A percentile compares a stretch with the other conserved stretches of the same genome.
These are phyloP conservation scores for Apantesis nais DNA, from an alignment of 2,888 invertebrate species.

Conservation along the genomic window DNA sequence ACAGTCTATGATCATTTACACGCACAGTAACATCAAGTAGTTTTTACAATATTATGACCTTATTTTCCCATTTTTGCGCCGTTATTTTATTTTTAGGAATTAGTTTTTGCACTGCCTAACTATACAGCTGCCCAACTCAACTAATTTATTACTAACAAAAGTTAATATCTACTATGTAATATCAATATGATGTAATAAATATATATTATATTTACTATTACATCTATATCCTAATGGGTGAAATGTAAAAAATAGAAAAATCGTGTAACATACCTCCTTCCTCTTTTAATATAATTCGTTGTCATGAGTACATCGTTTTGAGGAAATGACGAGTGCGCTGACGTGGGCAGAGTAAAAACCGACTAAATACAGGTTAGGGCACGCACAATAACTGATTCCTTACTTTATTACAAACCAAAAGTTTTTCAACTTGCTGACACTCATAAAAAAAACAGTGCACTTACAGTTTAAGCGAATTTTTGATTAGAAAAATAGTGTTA, in stretches of 20 bases:
- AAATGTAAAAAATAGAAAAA: not conserved
- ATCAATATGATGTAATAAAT: not conserved
- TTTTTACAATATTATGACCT: not conserved
- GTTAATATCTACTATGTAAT: no score
- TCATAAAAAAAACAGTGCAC: no score
- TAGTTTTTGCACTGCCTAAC: no score
- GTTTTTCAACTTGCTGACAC: no score
- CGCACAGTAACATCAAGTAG: not conserved
- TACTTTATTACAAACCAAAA: not conserved
- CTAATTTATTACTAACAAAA: no score
- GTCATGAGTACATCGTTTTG: not conserved
- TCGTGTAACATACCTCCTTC: not conserved
- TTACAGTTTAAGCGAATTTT: no score
- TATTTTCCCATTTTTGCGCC: not conserved
- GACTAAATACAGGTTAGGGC: not conserved
- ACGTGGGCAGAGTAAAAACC: not conserved
- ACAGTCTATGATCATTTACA: constrained; percentile 39
- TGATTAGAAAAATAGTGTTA: no score
- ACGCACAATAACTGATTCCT: not conserved
- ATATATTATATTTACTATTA: not conserved
- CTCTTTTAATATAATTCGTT: not conserved
- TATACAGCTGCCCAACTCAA: no score
- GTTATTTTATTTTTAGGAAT: not conserved
- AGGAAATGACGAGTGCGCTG: not conserved
- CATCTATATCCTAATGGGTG: not conserved